Conservation (phyloP, 2,888 invertebrate species). For the Hofmannophila pseudospretella region DNA sequence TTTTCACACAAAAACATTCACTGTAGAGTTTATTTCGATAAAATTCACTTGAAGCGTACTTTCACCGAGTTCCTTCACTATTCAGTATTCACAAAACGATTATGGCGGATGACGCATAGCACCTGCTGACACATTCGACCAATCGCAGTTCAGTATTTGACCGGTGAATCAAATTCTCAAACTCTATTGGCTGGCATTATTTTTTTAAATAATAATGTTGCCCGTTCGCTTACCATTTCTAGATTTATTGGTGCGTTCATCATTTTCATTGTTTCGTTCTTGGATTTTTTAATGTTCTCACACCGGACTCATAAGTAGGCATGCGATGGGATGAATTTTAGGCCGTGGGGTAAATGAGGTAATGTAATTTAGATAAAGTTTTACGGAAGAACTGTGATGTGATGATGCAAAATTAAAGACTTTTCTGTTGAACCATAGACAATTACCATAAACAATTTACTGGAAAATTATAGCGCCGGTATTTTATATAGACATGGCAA, state of each 20-base stretch:
- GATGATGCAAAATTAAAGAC: too few relatives aligned
- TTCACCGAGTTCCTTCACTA: constrained; percentile 35
- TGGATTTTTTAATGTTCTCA: too few relatives aligned
- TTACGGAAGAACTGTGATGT: too few relatives aligned
- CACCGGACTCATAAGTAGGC: too few relatives aligned
- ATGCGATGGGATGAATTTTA: too few relatives aligned
- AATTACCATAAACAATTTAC: too few relatives aligned
- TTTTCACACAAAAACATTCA: constrained; percentile 42
- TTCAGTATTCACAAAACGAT: constrained; percentile 46
- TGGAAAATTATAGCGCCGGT: too few relatives aligned
- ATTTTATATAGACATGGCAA: too few relatives aligned
- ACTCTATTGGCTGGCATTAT: constrained; percentile 45
- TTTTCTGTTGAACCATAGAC: too few relatives aligned
- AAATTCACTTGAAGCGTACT: constrained; percentile 49
- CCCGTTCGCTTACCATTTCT: constrained; percentile 24
- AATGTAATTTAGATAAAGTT: too few relatives aligned
- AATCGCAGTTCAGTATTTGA: constrained; percentile 50
- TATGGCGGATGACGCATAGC: constrained; percentile 76
- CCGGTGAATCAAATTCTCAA: constrained; percentile 57
- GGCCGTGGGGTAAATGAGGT: too few relatives aligned
- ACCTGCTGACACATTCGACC: constrained; percentile 55
- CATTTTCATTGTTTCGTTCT: too few relatives aligned
- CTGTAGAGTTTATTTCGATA: constrained; percentile 34
- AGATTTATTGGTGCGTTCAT: constrained; percentile 30
- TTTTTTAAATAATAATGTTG: constrained; percentile 44